These are phyloP conservation scores for Pecten maximus DNA, from an alignment of 2,888 invertebrate genomes.

Conservation along the genomic window DNA sequence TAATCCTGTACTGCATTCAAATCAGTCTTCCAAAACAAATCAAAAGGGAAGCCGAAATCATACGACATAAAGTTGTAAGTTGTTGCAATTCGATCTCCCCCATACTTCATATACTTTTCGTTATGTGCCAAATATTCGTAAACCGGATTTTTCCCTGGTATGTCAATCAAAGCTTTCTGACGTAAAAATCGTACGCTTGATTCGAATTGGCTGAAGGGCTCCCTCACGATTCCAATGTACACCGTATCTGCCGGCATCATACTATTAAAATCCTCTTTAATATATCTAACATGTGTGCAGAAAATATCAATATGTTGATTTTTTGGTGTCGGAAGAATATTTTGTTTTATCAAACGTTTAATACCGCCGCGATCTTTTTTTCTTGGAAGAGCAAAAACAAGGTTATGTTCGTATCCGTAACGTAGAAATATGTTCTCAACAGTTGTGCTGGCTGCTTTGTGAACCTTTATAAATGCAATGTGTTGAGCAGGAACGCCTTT, in stretches of 20 bases:
- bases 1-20: background rate
- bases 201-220: constrained; percentile 64
- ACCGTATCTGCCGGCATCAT: constrained; percentile 62
- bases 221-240: constrained; percentile 66
- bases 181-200: constrained; percentile 62
- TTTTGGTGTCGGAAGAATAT: constrained; percentile 56
- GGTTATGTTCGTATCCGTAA: constrained; percentile 60
- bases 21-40: background rate
- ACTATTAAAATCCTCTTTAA: constrained; percentile 53
- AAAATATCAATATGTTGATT: constrained; percentile 64
- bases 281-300: constrained; percentile 70
- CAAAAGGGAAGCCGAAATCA: background rate
- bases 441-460: constrained; percentile 68
- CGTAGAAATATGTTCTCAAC: constrained; percentile 65
- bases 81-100: background rate
- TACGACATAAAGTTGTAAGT: background rate
- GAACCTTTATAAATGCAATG: constrained; percentile 67
- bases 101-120: background rate
- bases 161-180: constrained; percentile 54
- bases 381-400: constrained; percentile 62
- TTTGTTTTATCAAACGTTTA: background rate
- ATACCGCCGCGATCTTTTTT: constrained; percentile 52
- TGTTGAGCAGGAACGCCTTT: constrained; percentile 52
- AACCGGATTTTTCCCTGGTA: constrained; percentile 55
- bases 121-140: constrained; percentile 52